Percentiles rank a stretch among this genome's conserved stretches.
These are phyloP conservation scores for Avahi laniger DNA, from an alignment of 2,797 vertebrate genomes.

Conservation along the genomic window DNA sequence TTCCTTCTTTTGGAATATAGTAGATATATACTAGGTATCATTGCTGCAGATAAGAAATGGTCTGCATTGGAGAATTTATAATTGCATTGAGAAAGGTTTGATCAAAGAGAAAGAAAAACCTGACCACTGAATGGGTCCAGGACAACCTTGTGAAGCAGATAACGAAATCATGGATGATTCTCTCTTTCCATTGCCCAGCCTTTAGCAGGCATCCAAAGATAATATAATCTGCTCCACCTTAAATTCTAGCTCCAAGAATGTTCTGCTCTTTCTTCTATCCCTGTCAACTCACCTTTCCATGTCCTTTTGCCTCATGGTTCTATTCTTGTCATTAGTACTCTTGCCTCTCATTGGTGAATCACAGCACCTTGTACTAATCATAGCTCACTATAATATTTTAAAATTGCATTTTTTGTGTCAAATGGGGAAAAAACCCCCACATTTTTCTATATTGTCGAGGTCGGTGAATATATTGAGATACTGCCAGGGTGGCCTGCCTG, in stretches of 20 bases:
- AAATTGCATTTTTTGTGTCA: not conserved
- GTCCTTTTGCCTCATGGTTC: not conserved
- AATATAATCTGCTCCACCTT: not conserved
- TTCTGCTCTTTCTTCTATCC: not conserved
- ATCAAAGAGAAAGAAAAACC: not conserved
- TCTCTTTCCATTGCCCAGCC: not conserved
- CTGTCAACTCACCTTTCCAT: not conserved
- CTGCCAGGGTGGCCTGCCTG: not conserved
- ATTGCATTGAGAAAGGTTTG: not conserved
- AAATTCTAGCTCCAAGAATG: not conserved
- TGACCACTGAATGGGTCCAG: not conserved
- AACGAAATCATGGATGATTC: not conserved
- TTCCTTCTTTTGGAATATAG: not conserved
- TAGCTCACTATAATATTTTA: not conserved
- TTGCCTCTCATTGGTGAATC: not conserved
- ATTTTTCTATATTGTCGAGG: not conserved
- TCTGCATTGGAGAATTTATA: not conserved
- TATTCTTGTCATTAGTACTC: not conserved
- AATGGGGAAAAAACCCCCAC: not conserved
- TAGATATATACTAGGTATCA: not conserved
- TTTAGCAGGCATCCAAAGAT: not conserved
- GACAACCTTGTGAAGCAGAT: not conserved
- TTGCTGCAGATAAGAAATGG: not conserved
- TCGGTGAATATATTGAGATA: not conserved
- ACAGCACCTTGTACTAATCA: not conserved